Conservation (phyloP, 2,888 invertebrate genomes). For the Elegia similella region DNA sequence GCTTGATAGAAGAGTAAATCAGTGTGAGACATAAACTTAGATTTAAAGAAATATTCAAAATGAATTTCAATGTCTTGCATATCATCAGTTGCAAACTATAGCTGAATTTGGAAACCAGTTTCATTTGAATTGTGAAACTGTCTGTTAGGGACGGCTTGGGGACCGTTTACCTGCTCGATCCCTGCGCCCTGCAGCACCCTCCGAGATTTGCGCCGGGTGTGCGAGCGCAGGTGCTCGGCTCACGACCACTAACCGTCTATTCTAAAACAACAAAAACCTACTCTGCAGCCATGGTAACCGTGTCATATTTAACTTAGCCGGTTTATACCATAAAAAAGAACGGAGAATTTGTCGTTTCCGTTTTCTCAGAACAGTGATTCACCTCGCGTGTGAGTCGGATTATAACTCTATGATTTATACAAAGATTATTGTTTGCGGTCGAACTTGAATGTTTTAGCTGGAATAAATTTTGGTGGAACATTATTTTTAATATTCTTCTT, state of each 20-base stretch:
- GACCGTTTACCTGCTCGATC: conserved; percentile 71
- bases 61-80: conserved; percentile 27
- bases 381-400: conserved; percentile 62
- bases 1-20: too few relatives aligned
- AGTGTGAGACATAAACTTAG: too few relatives aligned
- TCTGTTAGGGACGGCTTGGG: conserved; percentile 34
- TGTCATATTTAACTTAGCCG: conserved; percentile 50
- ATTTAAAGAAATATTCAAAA: conserved; percentile 10
- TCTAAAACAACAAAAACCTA: conserved; percentile 53
- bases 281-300: conserved; percentile 42
- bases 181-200: conserved; percentile 59
- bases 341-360: conserved; percentile 76
- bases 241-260: conserved; percentile 61
- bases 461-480: conserved; percentile 53
- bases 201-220: conserved; percentile 73
- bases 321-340: conserved; percentile 63
- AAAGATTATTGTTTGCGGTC: conserved; percentile 63
- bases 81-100: conserved; percentile 20
- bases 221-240: conserved; percentile 70
- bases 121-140: conserved; percentile 36
- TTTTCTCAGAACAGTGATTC: conserved; percentile 77
- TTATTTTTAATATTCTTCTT: conserved; percentile 55
- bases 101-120: conserved; percentile 42
- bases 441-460: conserved; percentile 51
- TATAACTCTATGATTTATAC: conserved; percentile 63